Conservation (phyloP, 2,113 vertebrate species). For the Bungarus multicinctus region DNA sequence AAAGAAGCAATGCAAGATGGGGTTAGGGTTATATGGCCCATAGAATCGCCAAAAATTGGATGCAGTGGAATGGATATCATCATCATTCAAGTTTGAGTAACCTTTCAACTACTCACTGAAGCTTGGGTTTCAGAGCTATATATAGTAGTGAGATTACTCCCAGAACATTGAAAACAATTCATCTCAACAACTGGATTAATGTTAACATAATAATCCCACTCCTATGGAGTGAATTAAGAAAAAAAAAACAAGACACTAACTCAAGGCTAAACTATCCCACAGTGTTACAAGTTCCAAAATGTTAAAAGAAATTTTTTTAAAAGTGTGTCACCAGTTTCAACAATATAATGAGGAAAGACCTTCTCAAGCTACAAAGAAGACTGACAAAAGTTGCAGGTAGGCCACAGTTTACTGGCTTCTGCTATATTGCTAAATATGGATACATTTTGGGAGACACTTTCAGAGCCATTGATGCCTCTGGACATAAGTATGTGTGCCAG, state of each 20-base stretch:
- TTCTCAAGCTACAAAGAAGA: background rate
- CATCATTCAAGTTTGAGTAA: background rate
- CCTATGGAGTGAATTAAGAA: background rate
- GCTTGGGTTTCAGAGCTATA: background rate
- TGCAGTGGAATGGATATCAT: too few species aligned
- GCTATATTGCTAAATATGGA: background rate
- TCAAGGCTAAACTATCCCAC: background rate
- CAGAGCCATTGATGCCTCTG: background rate
- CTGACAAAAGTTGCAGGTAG: background rate
- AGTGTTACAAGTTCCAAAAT: background rate
- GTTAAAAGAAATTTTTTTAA: background rate
- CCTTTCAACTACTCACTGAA: background rate
- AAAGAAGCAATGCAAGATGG: too few species aligned
- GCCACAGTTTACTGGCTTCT: background rate
- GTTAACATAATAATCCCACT: background rate
- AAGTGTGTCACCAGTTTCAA: background rate
- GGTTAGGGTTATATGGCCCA: too few species aligned
- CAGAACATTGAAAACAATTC: background rate
- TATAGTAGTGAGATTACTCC: background rate
- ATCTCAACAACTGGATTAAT: background rate
- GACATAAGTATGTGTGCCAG: background rate
- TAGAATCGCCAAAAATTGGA: too few species aligned
- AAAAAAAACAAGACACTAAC: background rate
- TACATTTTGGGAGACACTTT: background rate
- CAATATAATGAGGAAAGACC: background rate